Conservation (phyloP, 2,797 vertebrate genomes). For the Orestias chungarensis region DNA sequence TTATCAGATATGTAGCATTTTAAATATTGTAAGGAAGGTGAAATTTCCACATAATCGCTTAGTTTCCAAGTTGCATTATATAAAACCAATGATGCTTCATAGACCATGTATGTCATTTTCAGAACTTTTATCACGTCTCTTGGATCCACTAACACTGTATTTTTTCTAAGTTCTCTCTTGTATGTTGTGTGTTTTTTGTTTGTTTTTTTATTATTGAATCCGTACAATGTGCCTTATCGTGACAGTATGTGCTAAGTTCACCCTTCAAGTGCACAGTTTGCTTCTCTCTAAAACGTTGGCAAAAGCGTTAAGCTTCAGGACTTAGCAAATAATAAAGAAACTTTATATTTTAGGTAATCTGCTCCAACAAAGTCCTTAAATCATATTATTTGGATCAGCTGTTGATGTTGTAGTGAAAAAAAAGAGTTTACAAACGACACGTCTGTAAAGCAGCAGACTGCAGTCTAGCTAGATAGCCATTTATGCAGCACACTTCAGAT, state of each 20-base stretch:
- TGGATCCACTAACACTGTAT: conserved; percentile 69
- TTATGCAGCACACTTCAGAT: neutral
- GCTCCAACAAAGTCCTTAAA: neutral
- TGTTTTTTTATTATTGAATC: conserved; percentile 56
- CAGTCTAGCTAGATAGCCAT: neutral
- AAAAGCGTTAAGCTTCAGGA: neutral
- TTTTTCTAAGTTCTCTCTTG: conserved; percentile 40
- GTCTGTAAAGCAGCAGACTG: neutral
- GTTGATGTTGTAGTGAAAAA: no score
- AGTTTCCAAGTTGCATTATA: conserved; percentile 64
- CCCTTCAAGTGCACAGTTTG: conserved; percentile 79
- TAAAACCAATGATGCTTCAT: conserved; percentile 61
- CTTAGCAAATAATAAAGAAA: conserved; percentile 3
- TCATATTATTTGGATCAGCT: no score
- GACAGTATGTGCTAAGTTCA: conserved; percentile 45
- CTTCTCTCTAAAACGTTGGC: conserved; percentile 25
- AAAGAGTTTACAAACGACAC: neutral
- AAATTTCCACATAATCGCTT: conserved; percentile 60
- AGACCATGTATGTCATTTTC: conserved; percentile 58
- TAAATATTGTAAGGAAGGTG: conserved; percentile 65
- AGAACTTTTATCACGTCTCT: conserved; percentile 53
- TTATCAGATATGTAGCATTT: conserved; percentile 81
- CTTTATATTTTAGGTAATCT: neutral
- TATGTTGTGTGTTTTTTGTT: conserved; percentile 44
- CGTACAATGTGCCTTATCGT: conserved; percentile 58